phyloP scores from a whole-genome alignment of 2,113 vertebrate species.

The Raja brachyura region DNA sequence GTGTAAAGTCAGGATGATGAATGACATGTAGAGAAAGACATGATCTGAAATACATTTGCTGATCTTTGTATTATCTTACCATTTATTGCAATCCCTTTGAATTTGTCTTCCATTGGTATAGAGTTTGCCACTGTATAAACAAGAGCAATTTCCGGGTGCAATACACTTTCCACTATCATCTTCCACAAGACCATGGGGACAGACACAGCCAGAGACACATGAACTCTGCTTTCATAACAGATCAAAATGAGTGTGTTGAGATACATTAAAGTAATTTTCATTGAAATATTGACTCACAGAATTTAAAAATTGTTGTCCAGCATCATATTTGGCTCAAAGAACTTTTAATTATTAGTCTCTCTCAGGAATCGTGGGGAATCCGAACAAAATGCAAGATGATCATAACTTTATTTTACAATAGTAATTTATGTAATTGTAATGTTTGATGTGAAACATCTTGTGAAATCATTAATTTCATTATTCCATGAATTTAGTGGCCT shows the following conservation, averaged over 20 bases:
- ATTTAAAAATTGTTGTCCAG: not conserved
- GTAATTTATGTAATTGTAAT: not conserved
- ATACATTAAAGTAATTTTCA: not conserved
- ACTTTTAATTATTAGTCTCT: not conserved
- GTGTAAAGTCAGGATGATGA: not conserved
- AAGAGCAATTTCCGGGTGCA: slow-evolving; percentile 48
- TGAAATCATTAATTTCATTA: not conserved
- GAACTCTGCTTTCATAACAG: slow-evolving; percentile 42
- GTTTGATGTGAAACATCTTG: not conserved
- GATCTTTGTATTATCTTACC: slow-evolving; percentile 43
- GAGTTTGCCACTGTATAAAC: slow-evolving; percentile 48
- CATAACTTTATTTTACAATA: not conserved
- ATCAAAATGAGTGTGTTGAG: slow-evolving; percentile 24
- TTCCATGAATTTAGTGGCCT: not conserved
- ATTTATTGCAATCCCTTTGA: slow-evolving; percentile 49
- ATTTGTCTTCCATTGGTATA: slow-evolving; percentile 50
- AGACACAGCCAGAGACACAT: slow-evolving; percentile 52
- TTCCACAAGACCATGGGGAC: slow-evolving; percentile 49
- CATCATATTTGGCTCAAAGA: not conserved
- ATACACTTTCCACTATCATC: slow-evolving; percentile 49
- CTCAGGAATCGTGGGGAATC: not conserved
- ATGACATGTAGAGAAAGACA: not conserved
- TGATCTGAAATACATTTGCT: not conserved
- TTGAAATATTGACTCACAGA: not conserved
- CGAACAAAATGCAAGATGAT: not conserved